phyloP scores from a whole-genome alignment of 1,140 invertebrate genomes.

The Metopolophium dirhodum region DNA sequence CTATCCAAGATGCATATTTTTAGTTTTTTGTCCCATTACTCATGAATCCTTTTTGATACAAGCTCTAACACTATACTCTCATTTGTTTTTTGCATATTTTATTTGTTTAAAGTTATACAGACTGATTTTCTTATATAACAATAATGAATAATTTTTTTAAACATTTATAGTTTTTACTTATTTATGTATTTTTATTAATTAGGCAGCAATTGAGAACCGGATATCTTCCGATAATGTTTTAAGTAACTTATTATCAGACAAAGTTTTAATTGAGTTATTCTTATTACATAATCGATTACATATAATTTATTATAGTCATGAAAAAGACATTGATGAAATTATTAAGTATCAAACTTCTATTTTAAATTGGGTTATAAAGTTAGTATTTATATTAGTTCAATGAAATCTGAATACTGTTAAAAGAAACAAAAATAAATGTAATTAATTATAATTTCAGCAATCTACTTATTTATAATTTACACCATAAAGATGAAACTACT shows the following conservation, averaged over 20 bases:
- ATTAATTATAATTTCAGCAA: constrained; percentile 23
- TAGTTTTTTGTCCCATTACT: background rate
- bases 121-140: background rate
- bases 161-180: background rate
- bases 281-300: background rate
- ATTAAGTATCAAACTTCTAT: constrained; percentile 40
- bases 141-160: background rate
- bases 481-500: constrained; percentile 13
- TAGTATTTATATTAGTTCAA: constrained; percentile 9
- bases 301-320: constrained; percentile 30
- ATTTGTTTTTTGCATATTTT: background rate
- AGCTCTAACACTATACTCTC: background rate
- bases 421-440: background rate
- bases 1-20: background rate
- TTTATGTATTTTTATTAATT: constrained; percentile 15
- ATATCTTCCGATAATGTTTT: constrained; percentile 22
- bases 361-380: constrained; percentile 42
- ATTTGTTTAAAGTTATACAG: background rate
- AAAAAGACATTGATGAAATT: constrained; percentile 25
- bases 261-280: constrained; percentile 53
- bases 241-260: constrained; percentile 32
- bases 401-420: background rate
- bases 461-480: constrained; percentile 24
- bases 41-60: background rate
- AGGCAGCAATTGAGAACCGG: constrained; percentile 38